phyloP scores from a whole-genome alignment of 2,113 vertebrate genomes.

The Oryzias melastigma region DNA sequence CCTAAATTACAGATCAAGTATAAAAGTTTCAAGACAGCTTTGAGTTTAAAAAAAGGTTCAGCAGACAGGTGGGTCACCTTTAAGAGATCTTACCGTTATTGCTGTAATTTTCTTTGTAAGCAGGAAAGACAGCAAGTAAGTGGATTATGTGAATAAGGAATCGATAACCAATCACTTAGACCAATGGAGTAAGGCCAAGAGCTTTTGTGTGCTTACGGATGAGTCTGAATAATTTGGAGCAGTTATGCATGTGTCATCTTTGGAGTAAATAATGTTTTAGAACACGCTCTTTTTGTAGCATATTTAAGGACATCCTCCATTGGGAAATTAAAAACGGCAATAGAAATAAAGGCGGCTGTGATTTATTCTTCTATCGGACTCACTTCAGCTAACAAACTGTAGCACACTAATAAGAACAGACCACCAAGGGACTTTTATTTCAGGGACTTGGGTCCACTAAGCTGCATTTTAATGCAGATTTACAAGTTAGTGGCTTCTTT shows the following conservation, averaged over 20 bases:
- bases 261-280: conserved; percentile 21
- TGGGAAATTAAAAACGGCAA: conserved; percentile 52
- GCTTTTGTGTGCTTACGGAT: conserved; percentile 24
- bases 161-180: conserved; percentile 80
- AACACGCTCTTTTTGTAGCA: not conserved
- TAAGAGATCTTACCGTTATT: conserved; percentile 16
- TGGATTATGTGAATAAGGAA: conserved; percentile 72
- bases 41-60: not conserved
- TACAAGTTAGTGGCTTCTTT: too few species aligned
- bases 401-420: conserved; percentile 53
- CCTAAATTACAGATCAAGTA: too few species aligned
- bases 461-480: conserved; percentile 12
- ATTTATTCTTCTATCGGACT: conserved; percentile 30
- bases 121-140: conserved; percentile 62
- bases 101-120: conserved; percentile 41
- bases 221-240: conserved; percentile 18
- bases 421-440: conserved; percentile 28
- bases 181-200: conserved; percentile 47
- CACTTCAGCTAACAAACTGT: conserved; percentile 37
- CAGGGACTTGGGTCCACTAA: conserved; percentile 12
- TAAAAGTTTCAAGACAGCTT: too few species aligned
- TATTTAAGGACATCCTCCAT: conserved; percentile 39
- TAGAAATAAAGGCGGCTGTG: conserved; percentile 44
- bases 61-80: conserved; percentile 65
- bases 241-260: conserved; percentile 24